Conservation (phyloP, 2,797 vertebrate genomes). For the Psittacula derbiana region DNA sequence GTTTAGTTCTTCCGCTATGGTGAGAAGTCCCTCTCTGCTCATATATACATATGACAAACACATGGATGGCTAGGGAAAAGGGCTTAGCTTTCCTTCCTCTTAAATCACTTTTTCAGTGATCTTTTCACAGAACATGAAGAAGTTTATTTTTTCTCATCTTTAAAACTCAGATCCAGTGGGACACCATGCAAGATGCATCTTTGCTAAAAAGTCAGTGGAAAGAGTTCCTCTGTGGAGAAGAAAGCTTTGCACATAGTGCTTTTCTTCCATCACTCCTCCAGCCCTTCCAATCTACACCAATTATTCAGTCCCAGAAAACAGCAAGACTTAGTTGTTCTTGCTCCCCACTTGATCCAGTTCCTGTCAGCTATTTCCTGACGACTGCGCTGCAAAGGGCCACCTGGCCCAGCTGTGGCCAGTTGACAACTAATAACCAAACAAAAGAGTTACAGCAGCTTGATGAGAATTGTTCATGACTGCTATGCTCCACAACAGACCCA, state of each 20-base stretch:
- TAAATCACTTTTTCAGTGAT: constrained; percentile 2
- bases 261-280: not conserved
- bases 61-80: not conserved
- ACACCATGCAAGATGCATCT: not conserved
- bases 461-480: not conserved
- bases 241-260: not conserved
- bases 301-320: not conserved
- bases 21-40: not conserved
- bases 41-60: not conserved
- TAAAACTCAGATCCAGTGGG: not conserved
- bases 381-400: not conserved
- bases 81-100: not conserved
- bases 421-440: not conserved
- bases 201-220: not conserved
- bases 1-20: not conserved
- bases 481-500: not conserved
- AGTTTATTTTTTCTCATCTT: not conserved
- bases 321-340: not conserved
- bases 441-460: not conserved
- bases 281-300: not conserved
- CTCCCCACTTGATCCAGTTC: accelerated
- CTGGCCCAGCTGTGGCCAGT: not conserved
- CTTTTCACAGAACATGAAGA: not conserved
- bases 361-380: not conserved
- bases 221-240: not conserved